Evolutionary conservation across 2,797 vertebrate species (phyloP).

Genomic region (Diglossa cyanea): DNA sequence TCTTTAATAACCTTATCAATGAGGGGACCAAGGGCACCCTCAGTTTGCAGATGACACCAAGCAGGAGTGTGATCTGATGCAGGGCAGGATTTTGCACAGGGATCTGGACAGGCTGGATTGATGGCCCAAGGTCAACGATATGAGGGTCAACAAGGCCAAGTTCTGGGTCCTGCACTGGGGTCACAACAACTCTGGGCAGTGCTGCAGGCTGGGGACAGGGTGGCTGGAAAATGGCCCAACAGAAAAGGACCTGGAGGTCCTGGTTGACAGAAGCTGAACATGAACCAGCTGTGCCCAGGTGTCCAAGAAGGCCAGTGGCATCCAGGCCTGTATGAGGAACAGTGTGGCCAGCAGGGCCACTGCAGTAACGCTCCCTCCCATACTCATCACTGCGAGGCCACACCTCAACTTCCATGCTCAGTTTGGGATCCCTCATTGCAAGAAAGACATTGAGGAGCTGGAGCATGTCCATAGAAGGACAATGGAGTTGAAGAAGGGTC

Average conservation of each 20-base stretch:
- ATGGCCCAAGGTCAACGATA: background rate
- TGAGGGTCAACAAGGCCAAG: background rate
- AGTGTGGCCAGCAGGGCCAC: background rate
- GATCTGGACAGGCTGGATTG: background rate
- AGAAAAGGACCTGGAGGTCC: background rate
- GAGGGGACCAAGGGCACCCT: background rate
- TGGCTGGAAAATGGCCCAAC: background rate
- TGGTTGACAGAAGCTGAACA: background rate
- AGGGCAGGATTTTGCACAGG: background rate
- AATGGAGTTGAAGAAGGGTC: background rate
- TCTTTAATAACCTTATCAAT: background rate
- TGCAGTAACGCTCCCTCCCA: background rate
- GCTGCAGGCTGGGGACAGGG: background rate
- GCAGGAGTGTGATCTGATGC: background rate
- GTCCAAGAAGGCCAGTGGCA: background rate
- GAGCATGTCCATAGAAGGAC: background rate
- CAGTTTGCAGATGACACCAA: background rate
- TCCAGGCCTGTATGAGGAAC: background rate
- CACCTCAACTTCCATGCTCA: background rate
- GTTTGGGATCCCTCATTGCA: background rate
- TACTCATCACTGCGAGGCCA: background rate
- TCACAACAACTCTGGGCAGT: background rate
- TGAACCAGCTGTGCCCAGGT: background rate
- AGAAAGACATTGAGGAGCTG: background rate
- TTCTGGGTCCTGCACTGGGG: background rate